Conservation (phyloP, 2,797 vertebrate genomes). For the Cheirogaleus major region DNA sequence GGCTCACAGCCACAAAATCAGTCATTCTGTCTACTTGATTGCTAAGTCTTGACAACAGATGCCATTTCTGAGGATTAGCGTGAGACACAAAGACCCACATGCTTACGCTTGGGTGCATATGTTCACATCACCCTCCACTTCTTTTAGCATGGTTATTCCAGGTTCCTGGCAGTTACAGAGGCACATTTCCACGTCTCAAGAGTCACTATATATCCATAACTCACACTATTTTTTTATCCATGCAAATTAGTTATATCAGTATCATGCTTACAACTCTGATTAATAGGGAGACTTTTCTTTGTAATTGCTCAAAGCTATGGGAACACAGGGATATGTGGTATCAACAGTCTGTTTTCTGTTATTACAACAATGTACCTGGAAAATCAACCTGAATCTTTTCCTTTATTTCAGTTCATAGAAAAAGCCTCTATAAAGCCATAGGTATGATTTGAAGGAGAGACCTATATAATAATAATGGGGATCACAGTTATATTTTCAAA, state of each 20-base stretch:
- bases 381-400: background rate
- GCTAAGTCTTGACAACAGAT: background rate
- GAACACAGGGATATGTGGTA: background rate
- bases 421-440: background rate
- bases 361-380: background rate
- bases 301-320: background rate
- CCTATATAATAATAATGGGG: background rate
- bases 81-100: background rate
- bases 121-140: background rate
- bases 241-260: background rate
- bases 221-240: background rate
- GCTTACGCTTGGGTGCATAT: rapidly evolving
- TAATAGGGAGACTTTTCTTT: background rate
- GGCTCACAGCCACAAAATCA: background rate
- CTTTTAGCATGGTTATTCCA: background rate
- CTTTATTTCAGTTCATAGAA: background rate
- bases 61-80: background rate
- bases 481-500: background rate
- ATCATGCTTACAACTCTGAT: background rate
- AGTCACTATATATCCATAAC: background rate
- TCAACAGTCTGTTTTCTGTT: background rate
- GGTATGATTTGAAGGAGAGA: background rate
- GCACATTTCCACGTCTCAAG: background rate
- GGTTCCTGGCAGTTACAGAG: background rate
- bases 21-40: background rate